Base-by-base conservation (phyloP, 1,140 invertebrate species). In the Heliconius congener region DNA sequence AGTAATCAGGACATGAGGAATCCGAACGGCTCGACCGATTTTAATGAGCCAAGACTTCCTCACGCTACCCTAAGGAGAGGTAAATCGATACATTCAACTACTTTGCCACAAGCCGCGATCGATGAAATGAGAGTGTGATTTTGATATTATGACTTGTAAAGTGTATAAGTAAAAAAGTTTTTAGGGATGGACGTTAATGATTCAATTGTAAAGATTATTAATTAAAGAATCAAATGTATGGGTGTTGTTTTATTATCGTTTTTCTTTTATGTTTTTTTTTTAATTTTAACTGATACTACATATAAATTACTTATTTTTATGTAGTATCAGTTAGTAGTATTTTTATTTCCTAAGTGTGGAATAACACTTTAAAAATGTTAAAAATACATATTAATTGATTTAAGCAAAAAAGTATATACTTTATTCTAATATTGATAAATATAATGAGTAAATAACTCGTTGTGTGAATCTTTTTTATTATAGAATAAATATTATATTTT, bases 121-220 rank as follows among this genome's bases (percentile, higher is more conserved):
- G 97, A 96, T 87, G 97, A 97, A 94, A 98, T 97, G 97, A 95
- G 97, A 91, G 97, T 97, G 96, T 98, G 97, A 98, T 82, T 75
- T 71, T 77, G 66, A 73, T 37, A 52, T 42, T 50, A 76, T 74
- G 70, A 78, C 55, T 81, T 70, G 60, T 81, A 81, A 83, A 77
- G 81, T 91, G 88, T 91, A 91, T 80, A 83, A 78, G 78, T 66
- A 66, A 78, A 77, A 81, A 81, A 79, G 83, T 84, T 86, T 85
- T 89, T 88, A 85, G 85, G 81, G 74, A 76, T 82, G 87, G 83
- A 83, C 80, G 87, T 90, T 89, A 88, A 87, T 83, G 88, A 87
- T 87, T 90, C 82, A 86, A 75, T 87, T 89, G 88, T 86, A 90
- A 87, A 87, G 86, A 90, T 87, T 90, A 89, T 90, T 84, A 83